Base-by-base conservation (phyloP, 2,888 invertebrate genomes). In the Biston betularia region DNA sequence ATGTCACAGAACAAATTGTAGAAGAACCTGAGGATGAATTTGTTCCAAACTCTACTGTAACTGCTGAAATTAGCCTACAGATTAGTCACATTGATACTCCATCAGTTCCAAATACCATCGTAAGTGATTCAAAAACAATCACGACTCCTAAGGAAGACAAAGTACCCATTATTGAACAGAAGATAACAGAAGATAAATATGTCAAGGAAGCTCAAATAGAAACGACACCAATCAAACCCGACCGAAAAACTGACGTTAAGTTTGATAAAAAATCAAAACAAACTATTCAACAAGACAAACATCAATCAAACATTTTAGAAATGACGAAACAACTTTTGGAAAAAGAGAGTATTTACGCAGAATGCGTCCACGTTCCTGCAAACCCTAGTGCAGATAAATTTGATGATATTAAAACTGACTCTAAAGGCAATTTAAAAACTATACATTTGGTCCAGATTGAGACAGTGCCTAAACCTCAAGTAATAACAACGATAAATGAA, bases 1-100 rank as follows among this genome's bases (percentile, higher is more conserved):
- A 96, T 69, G 94, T 96, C 0, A 96, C 96, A 0, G 97, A 97
- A 86, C 96, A 97, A 87, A 88, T 97, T 9, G 93, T 97, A 46
- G 97, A 97, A 84, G 97, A 97, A 81, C 97, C 97, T 0, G 85
- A 83, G 82, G 96, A 96, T 66, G 84, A 85, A 38, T 24, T 49
- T 44, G 9, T 44, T 33, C 50, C 40, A 46, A 52, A 48, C 10
- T 55, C 42, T 14, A 87, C 86, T 45, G 72, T 89, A 0, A 85
- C 82, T 42, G 81, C 89, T 61, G 82, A 86, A 58, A 85, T 89
- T 56, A 78, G 85, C 63, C 74, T 89, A 0, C 81, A 84, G 57
- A 74, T 89, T 46, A 72, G 67, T n/a, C 72, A 77, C 65, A 66
- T 69, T 49, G 74, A 68, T 38, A 38, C 52, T 9, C 44, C 69